Conservation (phyloP, 2,888 invertebrate species). For the Apoda limacodes region DNA sequence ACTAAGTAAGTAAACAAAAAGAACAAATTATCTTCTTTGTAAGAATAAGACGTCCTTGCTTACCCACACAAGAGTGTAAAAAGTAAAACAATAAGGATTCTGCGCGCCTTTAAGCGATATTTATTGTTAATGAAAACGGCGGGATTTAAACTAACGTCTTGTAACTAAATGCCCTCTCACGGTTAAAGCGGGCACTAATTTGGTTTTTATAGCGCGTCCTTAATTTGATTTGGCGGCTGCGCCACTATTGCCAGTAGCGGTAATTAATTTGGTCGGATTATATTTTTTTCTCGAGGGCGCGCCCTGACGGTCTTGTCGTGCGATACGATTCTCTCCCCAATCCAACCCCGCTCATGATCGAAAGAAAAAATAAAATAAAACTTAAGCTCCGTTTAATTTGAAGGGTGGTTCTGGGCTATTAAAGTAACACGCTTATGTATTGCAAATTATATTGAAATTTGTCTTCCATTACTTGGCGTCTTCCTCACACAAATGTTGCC, state of each 20-base stretch:
- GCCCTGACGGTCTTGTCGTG: constrained; percentile 16
- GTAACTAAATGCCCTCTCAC: constrained; percentile 70
- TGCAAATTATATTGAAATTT: constrained; percentile 72
- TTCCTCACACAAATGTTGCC: constrained; percentile 70
- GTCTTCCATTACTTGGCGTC: constrained; percentile 69
- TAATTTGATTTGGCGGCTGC: constrained; percentile 70
- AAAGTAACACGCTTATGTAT: constrained; percentile 72
- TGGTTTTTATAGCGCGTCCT: constrained; percentile 71
- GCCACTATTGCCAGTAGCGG: constrained; percentile 64
- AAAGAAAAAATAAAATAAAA: constrained; percentile 69
- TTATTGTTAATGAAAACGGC: constrained; percentile 72
- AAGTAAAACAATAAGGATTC: constrained; percentile 70
- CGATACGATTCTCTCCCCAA: constrained; percentile 10
- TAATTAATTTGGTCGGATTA: constrained; percentile 71
- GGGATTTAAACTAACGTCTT: constrained; percentile 71
- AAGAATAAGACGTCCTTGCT: constrained; percentile 49
- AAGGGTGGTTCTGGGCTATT: constrained; percentile 72
- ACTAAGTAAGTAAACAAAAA: constrained; percentile 63
- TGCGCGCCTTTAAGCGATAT: constrained; percentile 64
- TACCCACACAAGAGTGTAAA: constrained; percentile 67
- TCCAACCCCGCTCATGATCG: constrained; percentile 5
- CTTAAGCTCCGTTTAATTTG: constrained; percentile 72
- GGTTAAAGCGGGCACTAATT: constrained; percentile 71
- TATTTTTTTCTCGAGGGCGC: constrained; percentile 56
- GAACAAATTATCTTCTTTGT: constrained; percentile 60